These are phyloP conservation scores for Pyrgilauda ruficollis DNA, from an alignment of 2,113 vertebrate genomes.

Conservation along the genomic window DNA sequence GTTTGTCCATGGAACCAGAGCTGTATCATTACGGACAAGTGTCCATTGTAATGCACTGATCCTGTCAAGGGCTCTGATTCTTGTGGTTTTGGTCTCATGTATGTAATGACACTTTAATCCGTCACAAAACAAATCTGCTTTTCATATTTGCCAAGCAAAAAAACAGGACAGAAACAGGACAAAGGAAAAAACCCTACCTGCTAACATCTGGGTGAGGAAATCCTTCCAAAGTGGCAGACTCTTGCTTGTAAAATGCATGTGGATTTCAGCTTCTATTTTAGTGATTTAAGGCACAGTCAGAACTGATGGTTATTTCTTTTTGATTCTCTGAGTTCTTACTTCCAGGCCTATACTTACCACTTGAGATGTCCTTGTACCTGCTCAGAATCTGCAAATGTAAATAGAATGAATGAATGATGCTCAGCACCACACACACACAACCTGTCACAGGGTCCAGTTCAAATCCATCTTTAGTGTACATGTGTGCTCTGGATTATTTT, in stretches of 20 bases:
- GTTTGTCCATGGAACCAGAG: not conserved
- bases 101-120: not conserved
- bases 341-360: not conserved
- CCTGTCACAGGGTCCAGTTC: not conserved
- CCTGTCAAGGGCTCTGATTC: not conserved
- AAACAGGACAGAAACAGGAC: not conserved
- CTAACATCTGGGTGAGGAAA: not conserved
- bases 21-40: accelerated
- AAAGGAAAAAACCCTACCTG: not conserved
- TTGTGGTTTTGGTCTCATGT: not conserved
- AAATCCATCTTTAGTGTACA: not conserved
- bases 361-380: not conserved
- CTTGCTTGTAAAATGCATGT: constrained; percentile 4
- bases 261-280: constrained; percentile 40
- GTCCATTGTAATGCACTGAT: not conserved
- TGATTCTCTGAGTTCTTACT: constrained; percentile 4
- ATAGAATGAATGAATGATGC: not conserved
- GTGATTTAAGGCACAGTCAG: not conserved
- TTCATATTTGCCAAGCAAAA: not conserved
- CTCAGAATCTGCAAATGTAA: constrained; percentile 22
- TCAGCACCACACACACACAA: not conserved
- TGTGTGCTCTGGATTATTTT: not conserved
- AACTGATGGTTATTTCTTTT: not conserved
- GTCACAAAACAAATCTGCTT: not conserved
- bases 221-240: not conserved